Evolutionary conservation across 2,113 vertebrate genomes (phyloP), one percentile per base, ranked within the genome.

Genomic region (Gavialis gangeticus): DNA sequence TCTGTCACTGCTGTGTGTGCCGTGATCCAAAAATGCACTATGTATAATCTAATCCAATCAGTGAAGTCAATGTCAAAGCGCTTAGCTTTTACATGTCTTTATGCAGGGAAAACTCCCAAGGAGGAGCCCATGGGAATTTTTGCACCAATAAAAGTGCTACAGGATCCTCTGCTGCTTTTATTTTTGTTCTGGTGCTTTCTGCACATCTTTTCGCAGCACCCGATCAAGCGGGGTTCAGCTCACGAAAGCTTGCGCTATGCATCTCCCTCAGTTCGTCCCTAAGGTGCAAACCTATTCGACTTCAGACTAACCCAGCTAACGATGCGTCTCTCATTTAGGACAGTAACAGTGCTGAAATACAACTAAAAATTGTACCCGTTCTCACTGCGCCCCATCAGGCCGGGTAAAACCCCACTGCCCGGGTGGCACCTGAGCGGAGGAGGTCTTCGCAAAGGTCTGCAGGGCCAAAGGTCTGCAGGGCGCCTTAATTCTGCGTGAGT

Each of bases 321-420:
- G 46, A 46, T 9, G 46, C 9, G 25, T 14, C 30, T 10, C 46
- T 54, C 3, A 0, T 2, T 2, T 4, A 10, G 0, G 25, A 1
- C 22, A 0, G 3, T 0, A 16, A 12, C 16, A 3, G 17, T 0
- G 0, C 71, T 3, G 64, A 21, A 2, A 34, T 46, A 3, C 56
- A 4, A 5, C 11, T 9, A 56, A 0, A 57, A 5, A 1, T 12
- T 25, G 46, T 0, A 0, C 5, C 5, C 0, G 1, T 54, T 30
- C 22, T 0, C 19, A 7, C 0, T 0, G 37, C 54, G 12, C 2
- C 28, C 3, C 4, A 0, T 1, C 34, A 0, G 60, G 4, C 2
- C 12, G 12, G 84, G 73, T 1, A 6, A 85, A 87, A 14, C 58
- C 69, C 69, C 59, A 12, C 46, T 9, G 4, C 73, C 66, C 1